Evolutionary conservation across 2,113 vertebrate species (phyloP), one percentile per base, ranked within the genome.

Genomic region (Trochalopteron elliotii): DNA sequence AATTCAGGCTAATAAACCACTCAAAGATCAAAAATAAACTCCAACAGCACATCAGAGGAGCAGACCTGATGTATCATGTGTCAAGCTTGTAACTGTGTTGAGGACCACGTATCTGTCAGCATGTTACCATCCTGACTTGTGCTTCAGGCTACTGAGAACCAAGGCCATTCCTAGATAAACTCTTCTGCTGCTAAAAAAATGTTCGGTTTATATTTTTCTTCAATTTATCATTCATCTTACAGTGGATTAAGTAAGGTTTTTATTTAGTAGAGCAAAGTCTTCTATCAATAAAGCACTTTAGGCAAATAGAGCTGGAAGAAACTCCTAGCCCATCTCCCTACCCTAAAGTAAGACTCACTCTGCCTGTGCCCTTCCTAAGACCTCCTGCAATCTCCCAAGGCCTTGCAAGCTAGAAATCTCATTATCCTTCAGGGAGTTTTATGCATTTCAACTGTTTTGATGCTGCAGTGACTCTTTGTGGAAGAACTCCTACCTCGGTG

Each of bases 401-500:
- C 31, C 28, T 50, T 35, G 17, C 15, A 56, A 77, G 28, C 11
- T 72, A 61, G n/a, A 76, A 64, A 21, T 57, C 21, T 87, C 45
- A 60, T 53, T 80, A 39, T 55, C 20, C 27, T 60, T 64, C 27
- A 37, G 8, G 12, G 15, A 61, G 12, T 67, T 89, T 71, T 70
- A 75, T 0, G 0, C 42, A 37, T 63, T 94, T 78, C 52, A 75
- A 30, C 52, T 59, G 17, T 30, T 81, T 50, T 63, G 59, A 39
- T 59, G n/a, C n/a, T 68, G 42, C 2, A 0, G 27, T 65, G 45
- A 31, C 21, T 86, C 23, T 77, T 53, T 0, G 0, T 10, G n/a
- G 45, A 80, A 28, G 55, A 92, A 86, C 11, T 56, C 17, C 40
- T 60, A 4, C 35, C 40, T 56, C 37, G 35, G 30, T 20, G 42